Base-by-base conservation (phyloP, 2,113 vertebrate species). In the Panthera tigris region DNA sequence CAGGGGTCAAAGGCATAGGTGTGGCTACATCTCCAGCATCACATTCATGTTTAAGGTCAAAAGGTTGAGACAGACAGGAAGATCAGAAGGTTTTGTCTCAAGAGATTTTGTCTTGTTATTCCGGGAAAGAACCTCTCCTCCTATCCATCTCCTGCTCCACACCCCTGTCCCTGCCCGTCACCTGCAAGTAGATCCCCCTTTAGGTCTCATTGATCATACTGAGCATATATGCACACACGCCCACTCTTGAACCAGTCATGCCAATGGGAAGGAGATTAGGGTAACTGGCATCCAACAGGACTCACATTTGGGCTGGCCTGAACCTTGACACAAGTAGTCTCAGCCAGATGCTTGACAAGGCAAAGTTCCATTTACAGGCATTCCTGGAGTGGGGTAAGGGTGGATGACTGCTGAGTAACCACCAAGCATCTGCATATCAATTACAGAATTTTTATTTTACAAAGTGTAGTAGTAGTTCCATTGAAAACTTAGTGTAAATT, bases 351-450 rank as follows among this genome's bases (percentile, higher is more conserved):
- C 36, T 79, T 79, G 29, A 31, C 4, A 55, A 52, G 25, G 19
- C 29, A 29, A 57, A 86, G 71, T 5, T 50, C 25, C 36, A 16
- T 57, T 41, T 55, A 1, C 33, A 57, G 23, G 25, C 7, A 14
- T 39, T 21, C 78, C 52, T 71, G 45, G 13, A 4, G 2, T 45
- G 1, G 1, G 9, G 1, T 2, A 8, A 11, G 3, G 3, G 9
- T 36, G 21, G n/a, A 3, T 11, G 16, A 4, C 57, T 68, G n/a
- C 63, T 84, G 31, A 18, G 31, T 36, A 50, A 29, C 25, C 68
- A n/a, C 15, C 10, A 27, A 36, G 8, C 0, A 0, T 74, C 39
- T 27, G 4, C 4, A 5, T 21, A 29, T 3, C 3, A 0, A 61
- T 10, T 9, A 29, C 25, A 50, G 8, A n/a, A 63, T 48, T 80